Base-by-base conservation (phyloP, 2,113 vertebrate species). In the Lucifuga dentata region DNA sequence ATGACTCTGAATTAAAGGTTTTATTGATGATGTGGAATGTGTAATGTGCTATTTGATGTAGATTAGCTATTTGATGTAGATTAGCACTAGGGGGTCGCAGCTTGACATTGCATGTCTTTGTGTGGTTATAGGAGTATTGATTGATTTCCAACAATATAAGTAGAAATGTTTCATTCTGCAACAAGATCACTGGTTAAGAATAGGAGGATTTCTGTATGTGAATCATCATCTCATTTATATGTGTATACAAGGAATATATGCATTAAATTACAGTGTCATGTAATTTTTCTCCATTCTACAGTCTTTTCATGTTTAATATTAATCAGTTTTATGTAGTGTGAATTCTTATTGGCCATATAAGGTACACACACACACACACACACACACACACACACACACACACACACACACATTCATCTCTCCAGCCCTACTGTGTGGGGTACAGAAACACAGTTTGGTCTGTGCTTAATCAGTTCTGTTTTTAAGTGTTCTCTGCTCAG, bases 401-500 rank as follows among this genome's bases (percentile, higher is more conserved):
- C 26, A 44, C 52, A 51, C 45, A 62, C 59, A 64, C 72, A 66
- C 58, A 60, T 17, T 8, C 56, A 13, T 8, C 20, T 44, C 43
- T 45, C 43, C 33, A 63, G 76, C 59, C 57, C 65, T 73, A 17
- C 71, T 49, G 76, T 77, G 81, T 80, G 85, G 11, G 78, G 68
- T 59, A 23, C 51, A 81, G 86, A 70, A 86, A 89, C 88, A 91
- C 87, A 83, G 80, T 88, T 88, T 13, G 83, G 90, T 90, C 91
- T 92, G 90, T 91, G 83, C 90, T 91, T 91, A 91, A 92, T 91
- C 89, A 90, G 90, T 49, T 84, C 78, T 79, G 84, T 90, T 93
- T 90, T 90, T 88, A 87, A 90, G 89, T 89, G 87, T 90, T 91
- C 81, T 87, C 85, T 55, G 86, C 83, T 90, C 68, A 63, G 76